Conservation (phyloP, 1,140 invertebrate genomes). For the Calliphora vicina region DNA sequence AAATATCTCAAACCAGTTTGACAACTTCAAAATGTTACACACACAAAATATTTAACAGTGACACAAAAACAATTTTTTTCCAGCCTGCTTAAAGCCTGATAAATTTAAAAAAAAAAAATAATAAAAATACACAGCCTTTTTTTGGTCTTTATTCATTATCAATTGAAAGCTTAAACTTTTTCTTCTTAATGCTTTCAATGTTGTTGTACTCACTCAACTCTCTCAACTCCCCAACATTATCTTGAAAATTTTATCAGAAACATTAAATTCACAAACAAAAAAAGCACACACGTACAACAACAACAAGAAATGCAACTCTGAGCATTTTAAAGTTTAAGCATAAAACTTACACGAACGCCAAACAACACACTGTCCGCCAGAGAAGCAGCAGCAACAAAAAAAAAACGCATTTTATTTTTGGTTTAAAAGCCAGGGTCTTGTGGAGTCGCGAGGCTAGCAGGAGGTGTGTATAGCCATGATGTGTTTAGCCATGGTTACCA, state of each 20-base stretch:
- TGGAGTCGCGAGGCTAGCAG: background rate
- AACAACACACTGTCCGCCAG: no score
- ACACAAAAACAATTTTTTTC: constrained; percentile 24
- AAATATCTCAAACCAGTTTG: constrained; percentile 25
- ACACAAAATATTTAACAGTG: constrained; percentile 26
- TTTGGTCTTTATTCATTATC: background rate
- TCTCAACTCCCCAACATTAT: constrained; percentile 9
- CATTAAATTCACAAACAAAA: background rate
- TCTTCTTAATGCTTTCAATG: background rate
- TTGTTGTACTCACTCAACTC: background rate
- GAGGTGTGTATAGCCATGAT: background rate
- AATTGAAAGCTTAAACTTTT: constrained; percentile 29
- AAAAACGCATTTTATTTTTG: constrained; percentile 9
- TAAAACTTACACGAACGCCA: background rate
- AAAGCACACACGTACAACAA: background rate
- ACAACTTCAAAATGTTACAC: constrained; percentile 17
- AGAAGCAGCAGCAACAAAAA: background rate
- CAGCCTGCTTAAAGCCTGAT: background rate
- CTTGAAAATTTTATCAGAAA: constrained; percentile 21
- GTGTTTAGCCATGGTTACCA: constrained; percentile 22
- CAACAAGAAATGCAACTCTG: constrained; percentile 17
- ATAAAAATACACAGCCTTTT: background rate
- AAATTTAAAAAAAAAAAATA: background rate
- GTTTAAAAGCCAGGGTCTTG: background rate
- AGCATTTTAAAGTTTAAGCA: constrained; percentile 6